A percentile compares a stretch with the other conserved stretches of the same genome.
Conservation (phyloP, 1,140 invertebrate species). For the Thrips palmi region DNA sequence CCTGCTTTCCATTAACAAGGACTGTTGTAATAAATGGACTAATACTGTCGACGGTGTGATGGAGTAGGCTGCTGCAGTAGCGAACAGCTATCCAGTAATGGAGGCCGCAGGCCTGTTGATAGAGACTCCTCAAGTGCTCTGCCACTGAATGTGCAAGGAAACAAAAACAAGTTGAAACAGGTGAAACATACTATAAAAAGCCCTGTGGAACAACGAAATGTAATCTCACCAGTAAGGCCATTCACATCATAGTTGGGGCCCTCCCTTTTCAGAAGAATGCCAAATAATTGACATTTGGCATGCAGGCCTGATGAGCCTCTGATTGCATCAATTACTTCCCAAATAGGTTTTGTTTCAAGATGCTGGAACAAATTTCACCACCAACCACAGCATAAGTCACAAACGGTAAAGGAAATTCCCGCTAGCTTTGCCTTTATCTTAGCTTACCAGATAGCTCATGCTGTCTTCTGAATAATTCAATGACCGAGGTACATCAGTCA, state of each 20-base stretch:
- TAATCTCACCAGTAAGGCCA: slow-evolving; percentile 26
- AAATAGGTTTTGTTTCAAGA: slow-evolving; percentile 38
- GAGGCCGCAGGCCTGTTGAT: slow-evolving; percentile 67
- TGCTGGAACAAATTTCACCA: slow-evolving; percentile 20
- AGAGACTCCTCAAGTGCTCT: slow-evolving; percentile 57
- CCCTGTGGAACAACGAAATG: not conserved
- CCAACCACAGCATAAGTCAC: not conserved
- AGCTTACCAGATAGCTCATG: slow-evolving; percentile 36
- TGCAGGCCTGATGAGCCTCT: slow-evolving; percentile 49
- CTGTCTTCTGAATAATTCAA: slow-evolving; percentile 47
- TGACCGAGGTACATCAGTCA: slow-evolving; percentile 88
- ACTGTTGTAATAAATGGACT: slow-evolving; percentile 96
- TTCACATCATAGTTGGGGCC: slow-evolving; percentile 59
- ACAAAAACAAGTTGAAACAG: slow-evolving; percentile 7
- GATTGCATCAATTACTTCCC: slow-evolving; percentile 55
- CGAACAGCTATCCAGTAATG: slow-evolving; percentile 88
- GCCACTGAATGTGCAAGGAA: slow-evolving; percentile 31
- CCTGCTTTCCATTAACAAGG: slow-evolving; percentile 92
- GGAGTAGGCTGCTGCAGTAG: slow-evolving; percentile 79
- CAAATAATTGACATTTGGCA: slow-evolving; percentile 65
- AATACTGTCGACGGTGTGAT: slow-evolving; percentile 91
- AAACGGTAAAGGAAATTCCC: slow-evolving; percentile 9
- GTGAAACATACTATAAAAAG: slow-evolving; percentile 1
- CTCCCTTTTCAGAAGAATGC: slow-evolving; percentile 64
- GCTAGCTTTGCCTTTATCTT: slow-evolving; percentile 7